Evolutionary conservation across 2,888 invertebrate species (phyloP).

Genomic region (Lomographa bimaculata): DNA sequence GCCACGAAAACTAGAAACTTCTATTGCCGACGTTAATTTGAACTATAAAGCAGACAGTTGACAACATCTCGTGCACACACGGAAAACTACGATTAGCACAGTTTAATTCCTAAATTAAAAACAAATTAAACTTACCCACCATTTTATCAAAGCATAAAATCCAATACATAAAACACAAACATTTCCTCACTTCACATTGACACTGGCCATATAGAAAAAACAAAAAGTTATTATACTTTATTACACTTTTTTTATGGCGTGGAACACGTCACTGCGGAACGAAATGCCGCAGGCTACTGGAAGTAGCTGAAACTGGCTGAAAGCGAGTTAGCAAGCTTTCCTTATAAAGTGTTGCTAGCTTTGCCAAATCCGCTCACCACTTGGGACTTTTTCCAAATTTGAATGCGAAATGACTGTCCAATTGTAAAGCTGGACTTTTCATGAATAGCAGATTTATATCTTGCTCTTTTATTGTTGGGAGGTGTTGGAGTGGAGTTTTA

Average conservation of each 20-base stretch:
- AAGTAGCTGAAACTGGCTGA: slow-evolving; percentile 18
- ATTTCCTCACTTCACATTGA: slow-evolving; percentile 8
- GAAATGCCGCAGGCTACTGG: slow-evolving; percentile 59
- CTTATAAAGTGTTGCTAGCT: slow-evolving; percentile 8
- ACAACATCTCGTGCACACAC: slow-evolving; percentile 7
- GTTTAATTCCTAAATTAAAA: background rate
- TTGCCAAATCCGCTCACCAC: background rate
- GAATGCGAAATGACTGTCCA: background rate
- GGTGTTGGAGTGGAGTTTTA: too few relatives aligned
- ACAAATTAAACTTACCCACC: slow-evolving; percentile 5
- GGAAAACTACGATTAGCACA: slow-evolving; percentile 14
- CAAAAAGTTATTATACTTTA: slow-evolving; percentile 20
- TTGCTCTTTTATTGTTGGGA: too few relatives aligned
- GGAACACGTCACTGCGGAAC: slow-evolving; percentile 37
- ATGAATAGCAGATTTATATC: too few relatives aligned
- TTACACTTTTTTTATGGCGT: slow-evolving; percentile 7
- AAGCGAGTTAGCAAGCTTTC: slow-evolving; percentile 3
- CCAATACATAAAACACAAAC: slow-evolving; percentile 1
- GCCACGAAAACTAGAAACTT: slow-evolving; percentile 9
- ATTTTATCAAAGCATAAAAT: background rate
- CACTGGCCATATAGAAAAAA: slow-evolving; percentile 10
- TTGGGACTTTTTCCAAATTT: slow-evolving; percentile 1
- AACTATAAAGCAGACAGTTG: slow-evolving; percentile 14
- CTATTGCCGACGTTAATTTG: slow-evolving; percentile 7
- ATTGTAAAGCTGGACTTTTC: background rate